Evolutionary conservation across 2,797 vertebrate genomes (phyloP).

Genomic region (Cuculus canorus): DNA sequence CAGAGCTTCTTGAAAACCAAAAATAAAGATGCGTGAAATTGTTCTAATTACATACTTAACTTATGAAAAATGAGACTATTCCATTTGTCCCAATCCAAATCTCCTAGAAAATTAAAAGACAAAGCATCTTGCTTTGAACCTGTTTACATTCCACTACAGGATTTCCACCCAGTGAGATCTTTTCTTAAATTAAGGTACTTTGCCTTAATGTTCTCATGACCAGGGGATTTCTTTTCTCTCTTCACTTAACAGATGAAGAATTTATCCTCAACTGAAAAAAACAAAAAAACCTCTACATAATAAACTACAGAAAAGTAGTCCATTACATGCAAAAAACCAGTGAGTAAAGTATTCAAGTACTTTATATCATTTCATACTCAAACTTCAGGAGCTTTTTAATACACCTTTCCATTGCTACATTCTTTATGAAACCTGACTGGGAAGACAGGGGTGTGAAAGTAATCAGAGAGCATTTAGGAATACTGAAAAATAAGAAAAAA

Average conservation of each 20-base stretch:
- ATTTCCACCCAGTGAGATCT: not conserved
- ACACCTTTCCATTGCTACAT: not conserved
- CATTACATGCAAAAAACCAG: not conserved
- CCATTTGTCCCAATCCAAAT: not conserved
- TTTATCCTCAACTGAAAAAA: not conserved
- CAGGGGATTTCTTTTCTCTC: not conserved
- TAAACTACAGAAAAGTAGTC: not conserved
- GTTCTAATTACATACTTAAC: constrained; percentile 38
- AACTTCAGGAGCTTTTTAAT: not conserved
- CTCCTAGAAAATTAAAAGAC: constrained; percentile 28
- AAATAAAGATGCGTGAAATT: constrained; percentile 56
- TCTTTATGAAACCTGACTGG: not conserved
- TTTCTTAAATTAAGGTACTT: not conserved
- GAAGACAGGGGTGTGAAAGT: not conserved
- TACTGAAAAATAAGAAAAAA: not conserved
- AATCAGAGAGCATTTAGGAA: constrained; percentile 12
- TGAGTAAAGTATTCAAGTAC: not conserved
- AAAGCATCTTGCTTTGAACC: not conserved
- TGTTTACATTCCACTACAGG: not conserved
- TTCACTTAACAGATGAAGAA: not conserved
- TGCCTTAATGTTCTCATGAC: not conserved
- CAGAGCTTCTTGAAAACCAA: constrained; percentile 41
- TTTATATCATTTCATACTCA: not conserved
- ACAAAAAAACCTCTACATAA: too few species aligned
- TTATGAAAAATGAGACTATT: constrained; percentile 12